A percentile compares a stretch with the other conserved stretches of the same genome.
These are phyloP conservation scores for Pasiphila rectangulata DNA, from an alignment of 2,888 invertebrate genomes.

Conservation along the genomic window DNA sequence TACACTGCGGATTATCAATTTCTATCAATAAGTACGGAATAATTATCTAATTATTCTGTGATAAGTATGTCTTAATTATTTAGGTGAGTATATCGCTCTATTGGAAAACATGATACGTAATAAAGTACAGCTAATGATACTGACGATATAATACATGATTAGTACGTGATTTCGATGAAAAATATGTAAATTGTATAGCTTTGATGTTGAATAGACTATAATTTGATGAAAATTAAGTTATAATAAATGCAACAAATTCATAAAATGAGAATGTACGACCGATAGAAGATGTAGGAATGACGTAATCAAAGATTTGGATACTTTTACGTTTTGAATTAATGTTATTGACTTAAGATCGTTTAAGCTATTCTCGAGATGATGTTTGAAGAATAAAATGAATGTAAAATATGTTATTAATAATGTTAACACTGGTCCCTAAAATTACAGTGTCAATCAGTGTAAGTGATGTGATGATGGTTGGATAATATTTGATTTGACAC, in stretches of 20 bases:
- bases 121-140: constrained; percentile 18
- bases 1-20: constrained; percentile 21
- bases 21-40: constrained; percentile 21
- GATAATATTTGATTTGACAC: background rate
- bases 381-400: background rate
- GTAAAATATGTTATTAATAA: background rate
- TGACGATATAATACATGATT: constrained; percentile 18
- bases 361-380: background rate
- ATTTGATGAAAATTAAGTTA: constrained; percentile 28
- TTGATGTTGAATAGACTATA: constrained; percentile 20
- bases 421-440: background rate
- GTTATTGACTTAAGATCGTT: constrained; percentile 6
- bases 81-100: constrained; percentile 7
- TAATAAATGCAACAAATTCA: constrained; percentile 24
- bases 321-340: constrained; percentile 9
- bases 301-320: constrained; percentile 12
- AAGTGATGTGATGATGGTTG: background rate
- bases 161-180: constrained; percentile 21
- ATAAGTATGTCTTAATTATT: constrained; percentile 5
- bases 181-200: constrained; percentile 27
- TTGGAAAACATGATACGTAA: constrained; percentile 18
- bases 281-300: constrained; percentile 11
- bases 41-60: too few relatives aligned
- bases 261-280: constrained; percentile 10
- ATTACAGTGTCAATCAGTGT: background rate